Evolutionary conservation across 1,140 invertebrate genomes (phyloP).

Genomic region (Papilio dardanus): DNA sequence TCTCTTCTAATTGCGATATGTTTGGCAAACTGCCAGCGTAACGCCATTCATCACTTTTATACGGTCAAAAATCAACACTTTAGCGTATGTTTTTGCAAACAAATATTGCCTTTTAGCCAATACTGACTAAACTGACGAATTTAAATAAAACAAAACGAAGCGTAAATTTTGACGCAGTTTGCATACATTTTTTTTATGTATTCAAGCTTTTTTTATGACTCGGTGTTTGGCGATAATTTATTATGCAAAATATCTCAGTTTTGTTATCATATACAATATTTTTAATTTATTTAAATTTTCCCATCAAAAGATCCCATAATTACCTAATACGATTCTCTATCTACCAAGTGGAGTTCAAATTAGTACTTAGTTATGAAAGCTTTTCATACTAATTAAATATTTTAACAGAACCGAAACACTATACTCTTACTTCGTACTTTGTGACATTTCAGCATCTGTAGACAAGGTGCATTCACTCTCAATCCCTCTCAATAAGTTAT

Average conservation of each 20-base stretch:
- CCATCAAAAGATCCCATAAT: too few relatives aligned
- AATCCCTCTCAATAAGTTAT: too few relatives aligned
- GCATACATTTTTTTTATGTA: too few relatives aligned
- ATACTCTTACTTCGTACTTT: too few relatives aligned
- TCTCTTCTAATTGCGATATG: constrained; percentile 30
- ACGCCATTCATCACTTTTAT: constrained; percentile 32
- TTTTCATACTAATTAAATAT: too few relatives aligned
- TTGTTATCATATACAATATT: too few relatives aligned
- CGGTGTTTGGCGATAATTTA: not conserved
- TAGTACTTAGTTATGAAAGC: too few relatives aligned
- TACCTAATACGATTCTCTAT: too few relatives aligned
- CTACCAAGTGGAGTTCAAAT: too few relatives aligned
- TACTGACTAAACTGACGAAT: constrained; percentile 13
- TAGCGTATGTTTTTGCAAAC: not conserved
- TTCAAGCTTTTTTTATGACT: not conserved
- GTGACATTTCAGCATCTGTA: too few relatives aligned
- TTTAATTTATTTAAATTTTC: not conserved
- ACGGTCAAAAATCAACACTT: constrained; percentile 30
- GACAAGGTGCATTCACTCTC: too few relatives aligned
- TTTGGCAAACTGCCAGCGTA: constrained; percentile 28
- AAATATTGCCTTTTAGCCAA: constrained; percentile 12
- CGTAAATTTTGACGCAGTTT: not conserved
- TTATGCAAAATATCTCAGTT: not conserved
- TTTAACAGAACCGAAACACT: too few relatives aligned
- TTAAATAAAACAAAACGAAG: not conserved